phyloP scores from a whole-genome alignment of 2,888 invertebrate genomes.

The Eristalinus aeneus region DNA sequence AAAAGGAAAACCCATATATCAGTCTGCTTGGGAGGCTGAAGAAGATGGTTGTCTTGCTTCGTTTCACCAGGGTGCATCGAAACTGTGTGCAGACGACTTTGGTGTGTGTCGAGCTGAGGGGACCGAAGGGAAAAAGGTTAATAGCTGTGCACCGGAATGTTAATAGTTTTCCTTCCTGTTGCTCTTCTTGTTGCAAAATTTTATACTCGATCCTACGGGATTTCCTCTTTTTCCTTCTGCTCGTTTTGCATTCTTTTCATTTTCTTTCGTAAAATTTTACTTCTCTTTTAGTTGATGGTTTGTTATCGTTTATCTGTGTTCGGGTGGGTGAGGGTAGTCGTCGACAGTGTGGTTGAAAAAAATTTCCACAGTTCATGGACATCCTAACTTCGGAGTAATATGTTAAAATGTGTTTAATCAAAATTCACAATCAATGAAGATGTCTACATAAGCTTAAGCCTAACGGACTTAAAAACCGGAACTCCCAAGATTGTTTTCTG shows the following conservation, averaged over 20 bases:
- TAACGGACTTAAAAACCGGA: no score
- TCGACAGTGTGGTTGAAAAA: constrained; percentile 3
- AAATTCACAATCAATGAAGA: no score
- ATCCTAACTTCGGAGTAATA: no score
- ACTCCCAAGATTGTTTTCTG: no score
- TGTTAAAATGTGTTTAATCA: no score
- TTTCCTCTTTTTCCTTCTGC: constrained; percentile 7
- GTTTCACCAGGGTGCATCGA: background rate
- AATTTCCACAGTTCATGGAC: background rate
- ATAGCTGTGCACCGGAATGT: constrained; percentile 74
- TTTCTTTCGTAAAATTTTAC: constrained; percentile 27
- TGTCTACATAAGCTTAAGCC: no score
- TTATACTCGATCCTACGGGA: constrained; percentile 52
- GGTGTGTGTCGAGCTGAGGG: constrained; percentile 7
- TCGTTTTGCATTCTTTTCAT: background rate
- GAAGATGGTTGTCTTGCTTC: constrained; percentile 8
- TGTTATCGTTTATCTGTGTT: constrained; percentile 1
- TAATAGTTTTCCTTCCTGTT: constrained; percentile 74
- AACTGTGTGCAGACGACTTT: background rate
- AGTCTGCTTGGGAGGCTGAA: constrained; percentile 48
- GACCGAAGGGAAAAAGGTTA: constrained; percentile 72
- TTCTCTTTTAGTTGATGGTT: background rate
- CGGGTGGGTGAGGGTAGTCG: background rate
- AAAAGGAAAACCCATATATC: constrained; percentile 69
- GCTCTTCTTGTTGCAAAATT: constrained; percentile 67